Evolutionary conservation across 2,888 invertebrate species (phyloP).

Genomic region (Eristalis pertinax): DNA sequence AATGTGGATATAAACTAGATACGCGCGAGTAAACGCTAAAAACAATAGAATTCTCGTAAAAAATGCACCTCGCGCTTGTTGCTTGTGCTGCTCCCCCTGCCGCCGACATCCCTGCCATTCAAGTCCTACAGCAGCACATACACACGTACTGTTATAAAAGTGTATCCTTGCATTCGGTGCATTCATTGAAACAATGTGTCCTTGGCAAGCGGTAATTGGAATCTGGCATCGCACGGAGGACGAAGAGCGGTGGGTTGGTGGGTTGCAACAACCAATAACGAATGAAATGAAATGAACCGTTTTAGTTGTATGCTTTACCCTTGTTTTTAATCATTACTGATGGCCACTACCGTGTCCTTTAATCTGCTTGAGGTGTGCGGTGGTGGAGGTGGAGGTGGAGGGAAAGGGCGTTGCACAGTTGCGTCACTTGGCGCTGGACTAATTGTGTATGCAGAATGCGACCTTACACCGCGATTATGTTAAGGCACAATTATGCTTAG

Average conservation of each 20-base stretch:
- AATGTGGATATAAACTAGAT: slow-evolving; percentile 55
- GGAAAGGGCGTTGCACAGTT: too few species aligned
- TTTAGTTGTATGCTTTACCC: slow-evolving; percentile 33
- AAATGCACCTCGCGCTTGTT: slow-evolving; percentile 8
- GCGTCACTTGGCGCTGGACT: slow-evolving; percentile 52
- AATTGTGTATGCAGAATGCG: slow-evolving; percentile 61
- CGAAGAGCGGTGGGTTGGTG: slow-evolving; percentile 2
- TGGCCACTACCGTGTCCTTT: slow-evolving; percentile 17
- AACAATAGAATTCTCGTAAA: slow-evolving; percentile 63
- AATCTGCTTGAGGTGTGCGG: background rate
- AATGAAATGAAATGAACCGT: slow-evolving; percentile 45
- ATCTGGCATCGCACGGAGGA: slow-evolving; percentile 26
- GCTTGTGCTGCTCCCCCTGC: background rate
- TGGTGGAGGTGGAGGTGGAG: too few species aligned
- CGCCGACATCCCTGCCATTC: too few species aligned
- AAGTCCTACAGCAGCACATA: background rate
- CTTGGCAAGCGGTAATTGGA: slow-evolving; percentile 58
- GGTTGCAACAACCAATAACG: slow-evolving; percentile 24
- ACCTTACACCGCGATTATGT: slow-evolving; percentile 57
- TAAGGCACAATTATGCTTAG: slow-evolving; percentile 63
- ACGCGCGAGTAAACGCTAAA: slow-evolving; percentile 61
- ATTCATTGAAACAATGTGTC: slow-evolving; percentile 46
- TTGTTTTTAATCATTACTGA: slow-evolving; percentile 51
- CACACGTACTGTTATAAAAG: background rate
- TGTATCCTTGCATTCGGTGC: background rate